Evolutionary conservation across 2,797 vertebrate genomes (phyloP).

Genomic region (Tachyglossus aculeatus): DNA sequence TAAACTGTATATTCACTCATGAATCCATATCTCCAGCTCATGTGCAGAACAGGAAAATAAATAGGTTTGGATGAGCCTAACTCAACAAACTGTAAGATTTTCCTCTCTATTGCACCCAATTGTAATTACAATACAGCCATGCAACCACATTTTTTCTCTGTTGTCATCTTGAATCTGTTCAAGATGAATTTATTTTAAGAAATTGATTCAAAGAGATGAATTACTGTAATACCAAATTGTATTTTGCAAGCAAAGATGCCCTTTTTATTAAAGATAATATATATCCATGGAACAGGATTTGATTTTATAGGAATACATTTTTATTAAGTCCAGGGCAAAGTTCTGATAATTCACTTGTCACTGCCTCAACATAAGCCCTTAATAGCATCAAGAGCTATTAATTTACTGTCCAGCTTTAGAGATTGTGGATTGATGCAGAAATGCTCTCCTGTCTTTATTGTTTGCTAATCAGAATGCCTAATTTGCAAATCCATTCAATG

Average conservation of each 20-base stretch:
- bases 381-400: conserved; percentile 33
- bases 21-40: not conserved
- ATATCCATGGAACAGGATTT: conserved; percentile 29
- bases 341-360: conserved; percentile 54
- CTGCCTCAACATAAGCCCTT: conserved; percentile 46
- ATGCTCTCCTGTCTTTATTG: not conserved
- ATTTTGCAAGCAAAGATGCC: conserved; percentile 36
- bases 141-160: conserved; percentile 17
- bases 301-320: conserved; percentile 53
- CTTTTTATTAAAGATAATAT: conserved; percentile 62
- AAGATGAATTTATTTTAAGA: conserved; percentile 35
- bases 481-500: not conserved
- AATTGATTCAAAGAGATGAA: conserved; percentile 48
- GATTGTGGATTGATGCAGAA: conserved; percentile 1
- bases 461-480: not conserved
- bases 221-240: conserved; percentile 44
- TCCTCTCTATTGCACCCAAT: conserved; percentile 13
- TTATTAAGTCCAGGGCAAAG: conserved; percentile 55
- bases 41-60: not conserved
- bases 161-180: conserved; percentile 50
- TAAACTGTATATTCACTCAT: not conserved
- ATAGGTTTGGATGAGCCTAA: conserved; percentile 1
- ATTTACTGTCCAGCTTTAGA: not conserved
- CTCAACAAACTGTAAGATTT: not conserved
- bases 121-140: conserved; percentile 40